These are phyloP conservation scores for Propithecus coquereli DNA, from an alignment of 2,113 vertebrate genomes.

Conservation along the genomic window DNA sequence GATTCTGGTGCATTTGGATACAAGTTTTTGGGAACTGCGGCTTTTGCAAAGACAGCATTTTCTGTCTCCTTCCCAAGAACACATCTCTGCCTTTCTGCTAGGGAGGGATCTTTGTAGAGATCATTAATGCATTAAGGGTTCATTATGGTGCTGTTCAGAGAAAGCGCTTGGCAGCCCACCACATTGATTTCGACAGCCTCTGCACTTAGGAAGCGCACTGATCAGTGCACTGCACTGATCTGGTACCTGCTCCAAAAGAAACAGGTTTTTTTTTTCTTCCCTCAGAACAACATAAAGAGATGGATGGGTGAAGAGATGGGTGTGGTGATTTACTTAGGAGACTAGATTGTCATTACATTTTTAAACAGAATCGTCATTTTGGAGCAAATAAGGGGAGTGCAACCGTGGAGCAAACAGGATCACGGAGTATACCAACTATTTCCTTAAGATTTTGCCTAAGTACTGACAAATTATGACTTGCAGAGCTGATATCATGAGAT, in stretches of 20 bases:
- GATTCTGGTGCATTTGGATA: slow-evolving; percentile 1
- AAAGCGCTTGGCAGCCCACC: neutral
- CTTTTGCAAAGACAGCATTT: neutral
- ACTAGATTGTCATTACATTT: neutral
- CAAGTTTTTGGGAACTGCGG: neutral
- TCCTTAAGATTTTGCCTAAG: neutral
- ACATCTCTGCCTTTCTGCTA: neutral
- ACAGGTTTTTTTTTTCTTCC: neutral
- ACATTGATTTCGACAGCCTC: neutral
- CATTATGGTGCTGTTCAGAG: neutral
- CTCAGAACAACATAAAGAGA: neutral
- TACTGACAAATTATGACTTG: neutral
- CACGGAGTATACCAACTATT: neutral
- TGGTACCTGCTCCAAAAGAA: neutral
- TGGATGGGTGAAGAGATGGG: neutral
- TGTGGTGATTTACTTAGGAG: neutral
- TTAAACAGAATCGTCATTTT: neutral
- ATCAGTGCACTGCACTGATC: too few species aligned
- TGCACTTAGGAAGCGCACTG: neutral
- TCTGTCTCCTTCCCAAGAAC: neutral
- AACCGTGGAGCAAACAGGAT: neutral
- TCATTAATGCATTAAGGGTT: neutral
- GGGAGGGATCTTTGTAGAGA: neutral
- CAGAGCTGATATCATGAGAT: neutral
- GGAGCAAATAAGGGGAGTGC: neutral